phyloP scores from a whole-genome alignment of 2,888 invertebrate genomes.

The Scrobipalpa atriplicella region DNA sequence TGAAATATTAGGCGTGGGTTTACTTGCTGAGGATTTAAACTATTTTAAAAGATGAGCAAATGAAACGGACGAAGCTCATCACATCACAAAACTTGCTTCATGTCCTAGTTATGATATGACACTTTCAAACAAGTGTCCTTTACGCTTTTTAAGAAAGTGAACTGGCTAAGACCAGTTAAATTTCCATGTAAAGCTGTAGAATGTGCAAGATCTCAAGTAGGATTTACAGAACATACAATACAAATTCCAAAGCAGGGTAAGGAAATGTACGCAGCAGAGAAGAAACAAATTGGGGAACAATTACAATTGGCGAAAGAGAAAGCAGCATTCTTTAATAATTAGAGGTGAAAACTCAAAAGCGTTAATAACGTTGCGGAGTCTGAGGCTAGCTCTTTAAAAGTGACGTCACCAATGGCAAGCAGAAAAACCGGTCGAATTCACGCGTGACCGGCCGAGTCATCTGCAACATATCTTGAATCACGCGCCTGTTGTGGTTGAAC shows the following conservation, averaged over 20 bases:
- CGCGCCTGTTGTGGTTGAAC: constrained; percentile 24
- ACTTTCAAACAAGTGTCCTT: constrained; percentile 26
- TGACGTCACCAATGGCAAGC: constrained; percentile 67
- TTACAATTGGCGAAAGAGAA: constrained; percentile 17
- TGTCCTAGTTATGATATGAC: background rate
- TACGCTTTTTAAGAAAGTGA: constrained; percentile 23
- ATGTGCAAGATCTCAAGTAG: background rate
- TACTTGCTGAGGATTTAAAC: background rate
- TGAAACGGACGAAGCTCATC: background rate
- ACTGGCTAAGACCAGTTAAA: constrained; percentile 25
- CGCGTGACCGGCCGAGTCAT: constrained; percentile 69
- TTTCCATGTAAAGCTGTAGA: constrained; percentile 2
- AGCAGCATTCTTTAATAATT: constrained; percentile 21
- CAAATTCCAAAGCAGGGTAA: background rate
- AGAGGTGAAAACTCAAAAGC: constrained; percentile 21
- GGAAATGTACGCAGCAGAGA: background rate
- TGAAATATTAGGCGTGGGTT: background rate
- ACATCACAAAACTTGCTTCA: too few relatives aligned
- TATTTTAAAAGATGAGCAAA: background rate
- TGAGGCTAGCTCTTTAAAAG: constrained; percentile 21
- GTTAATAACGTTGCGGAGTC: constrained; percentile 2
- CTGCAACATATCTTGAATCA: constrained; percentile 64
- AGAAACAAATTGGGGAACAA: constrained; percentile 10
- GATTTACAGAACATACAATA: background rate
- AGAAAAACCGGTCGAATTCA: constrained; percentile 70